These are phyloP conservation scores for Acromyrmex heyeri DNA, from an alignment of 1,140 invertebrate species.

Conservation along the genomic window DNA sequence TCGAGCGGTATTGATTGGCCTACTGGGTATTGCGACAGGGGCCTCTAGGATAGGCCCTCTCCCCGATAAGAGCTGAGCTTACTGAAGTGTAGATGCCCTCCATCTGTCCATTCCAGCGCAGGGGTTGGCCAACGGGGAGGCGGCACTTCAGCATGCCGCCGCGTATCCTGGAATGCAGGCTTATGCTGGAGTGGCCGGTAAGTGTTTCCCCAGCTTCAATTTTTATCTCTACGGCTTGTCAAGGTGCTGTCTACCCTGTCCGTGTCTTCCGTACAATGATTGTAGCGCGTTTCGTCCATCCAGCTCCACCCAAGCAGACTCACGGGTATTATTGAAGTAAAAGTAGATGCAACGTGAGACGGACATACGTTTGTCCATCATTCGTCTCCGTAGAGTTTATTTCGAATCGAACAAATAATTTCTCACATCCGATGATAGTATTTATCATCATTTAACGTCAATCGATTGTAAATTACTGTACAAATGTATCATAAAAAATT, in stretches of 20 bases:
- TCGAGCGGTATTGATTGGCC: conserved; percentile 65
- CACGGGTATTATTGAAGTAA: conserved; percentile 42
- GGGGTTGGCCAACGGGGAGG: conserved; percentile 95
- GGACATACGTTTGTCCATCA: not conserved
- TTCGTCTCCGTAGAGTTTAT: not conserved
- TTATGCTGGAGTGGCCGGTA: conserved; percentile 96
- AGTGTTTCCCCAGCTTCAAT: conserved; percentile 86
- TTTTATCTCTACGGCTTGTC: conserved; percentile 68
- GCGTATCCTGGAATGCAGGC: conserved; percentile 96
- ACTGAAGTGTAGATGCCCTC: conserved; percentile 89
- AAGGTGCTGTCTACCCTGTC: conserved; percentile 67
- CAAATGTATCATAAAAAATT: no score
- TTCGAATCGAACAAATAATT: conserved; percentile 8
- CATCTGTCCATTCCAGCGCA: conserved; percentile 94
- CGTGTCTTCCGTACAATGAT: conserved; percentile 49
- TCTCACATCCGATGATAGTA: not conserved
- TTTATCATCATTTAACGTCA: not conserved
- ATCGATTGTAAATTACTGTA: not conserved
- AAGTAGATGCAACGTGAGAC: conserved; percentile 5
- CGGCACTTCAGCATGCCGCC: conserved; percentile 92
- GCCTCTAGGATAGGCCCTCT: conserved; percentile 80
- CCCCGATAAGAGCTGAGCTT: conserved; percentile 86
- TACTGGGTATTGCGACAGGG: conserved; percentile 77
- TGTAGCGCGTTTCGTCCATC: conserved; percentile 44
- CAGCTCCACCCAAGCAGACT: conserved; percentile 33